phyloP scores from a whole-genome alignment of 2,113 vertebrate genomes.

The Naja naja region DNA sequence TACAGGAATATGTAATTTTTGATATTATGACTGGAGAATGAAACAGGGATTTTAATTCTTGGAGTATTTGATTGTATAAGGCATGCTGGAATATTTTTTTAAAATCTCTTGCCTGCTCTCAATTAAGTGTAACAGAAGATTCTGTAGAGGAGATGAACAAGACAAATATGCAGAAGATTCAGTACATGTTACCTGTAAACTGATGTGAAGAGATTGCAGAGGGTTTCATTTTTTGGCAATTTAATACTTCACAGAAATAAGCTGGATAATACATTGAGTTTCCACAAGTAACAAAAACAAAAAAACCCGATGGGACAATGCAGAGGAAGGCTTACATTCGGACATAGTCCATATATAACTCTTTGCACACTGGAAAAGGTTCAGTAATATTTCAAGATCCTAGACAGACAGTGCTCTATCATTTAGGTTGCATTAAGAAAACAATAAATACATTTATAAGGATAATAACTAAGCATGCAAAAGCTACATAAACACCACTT shows the following conservation, averaged over 20 bases:
- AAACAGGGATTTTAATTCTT: background rate
- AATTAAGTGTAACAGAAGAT: background rate
- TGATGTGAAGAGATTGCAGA: background rate
- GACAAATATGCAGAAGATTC: background rate
- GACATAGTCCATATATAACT: background rate
- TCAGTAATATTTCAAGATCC: background rate
- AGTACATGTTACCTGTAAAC: background rate
- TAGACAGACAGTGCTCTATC: background rate
- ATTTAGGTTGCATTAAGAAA: background rate
- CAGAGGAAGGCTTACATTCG: background rate
- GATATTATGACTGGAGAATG: background rate
- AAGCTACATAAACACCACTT: slow-evolving; percentile 27
- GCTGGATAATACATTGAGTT: background rate
- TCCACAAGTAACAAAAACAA: background rate
- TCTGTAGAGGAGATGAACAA: background rate
- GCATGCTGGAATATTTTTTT: background rate
- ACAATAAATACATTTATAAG: slow-evolving; percentile 5
- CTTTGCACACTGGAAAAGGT: background rate
- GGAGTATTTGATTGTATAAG: background rate
- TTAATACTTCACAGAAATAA: background rate
- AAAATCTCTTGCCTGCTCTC: background rate
- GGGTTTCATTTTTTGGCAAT: background rate
- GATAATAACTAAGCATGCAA: slow-evolving; percentile 23
- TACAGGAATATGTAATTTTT: background rate
- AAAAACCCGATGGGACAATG: background rate